These are phyloP conservation scores for Volucella inanis DNA, from an alignment of 2,888 invertebrate genomes.

Conservation along the genomic window DNA sequence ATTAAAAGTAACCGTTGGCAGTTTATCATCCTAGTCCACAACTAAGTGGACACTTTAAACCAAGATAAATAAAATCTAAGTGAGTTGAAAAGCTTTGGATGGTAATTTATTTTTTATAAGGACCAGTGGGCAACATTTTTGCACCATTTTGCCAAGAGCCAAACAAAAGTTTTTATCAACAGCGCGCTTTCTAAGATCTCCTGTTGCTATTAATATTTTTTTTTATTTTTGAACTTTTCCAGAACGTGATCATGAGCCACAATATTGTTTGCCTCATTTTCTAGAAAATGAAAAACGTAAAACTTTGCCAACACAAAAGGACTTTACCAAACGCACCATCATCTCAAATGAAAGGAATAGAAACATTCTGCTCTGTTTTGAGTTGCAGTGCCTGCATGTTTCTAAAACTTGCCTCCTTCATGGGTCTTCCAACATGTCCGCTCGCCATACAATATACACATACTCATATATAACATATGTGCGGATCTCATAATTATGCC, in stretches of 20 bases:
- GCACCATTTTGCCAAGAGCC: conserved; percentile 14
- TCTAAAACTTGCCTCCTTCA: background rate
- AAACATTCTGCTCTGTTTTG: background rate
- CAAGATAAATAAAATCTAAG: too few relatives aligned
- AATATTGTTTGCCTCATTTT: background rate
- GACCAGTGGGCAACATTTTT: background rate
- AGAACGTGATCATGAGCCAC: conserved; percentile 10
- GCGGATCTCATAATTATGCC: conserved; percentile 57
- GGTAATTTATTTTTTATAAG: too few relatives aligned
- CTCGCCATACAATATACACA: background rate
- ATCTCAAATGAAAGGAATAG: conserved; percentile 12
- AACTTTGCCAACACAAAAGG: background rate
- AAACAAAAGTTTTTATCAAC: conserved; percentile 12
- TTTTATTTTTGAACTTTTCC: conserved; percentile 23
- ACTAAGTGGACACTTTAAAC: too few relatives aligned
- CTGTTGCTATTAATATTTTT: background rate
- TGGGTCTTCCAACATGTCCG: background rate
- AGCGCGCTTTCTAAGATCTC: conserved; percentile 6
- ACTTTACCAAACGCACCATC: background rate
- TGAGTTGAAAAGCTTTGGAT: too few relatives aligned
- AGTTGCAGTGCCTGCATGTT: background rate
- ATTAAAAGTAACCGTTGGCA: too few relatives aligned
- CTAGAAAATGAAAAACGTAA: background rate
- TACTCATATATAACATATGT: background rate
- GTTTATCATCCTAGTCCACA: too few relatives aligned